These are phyloP conservation scores for Leptinotarsa undecemlineata DNA, from an alignment of 1,140 invertebrate genomes.

Conservation along the genomic window DNA sequence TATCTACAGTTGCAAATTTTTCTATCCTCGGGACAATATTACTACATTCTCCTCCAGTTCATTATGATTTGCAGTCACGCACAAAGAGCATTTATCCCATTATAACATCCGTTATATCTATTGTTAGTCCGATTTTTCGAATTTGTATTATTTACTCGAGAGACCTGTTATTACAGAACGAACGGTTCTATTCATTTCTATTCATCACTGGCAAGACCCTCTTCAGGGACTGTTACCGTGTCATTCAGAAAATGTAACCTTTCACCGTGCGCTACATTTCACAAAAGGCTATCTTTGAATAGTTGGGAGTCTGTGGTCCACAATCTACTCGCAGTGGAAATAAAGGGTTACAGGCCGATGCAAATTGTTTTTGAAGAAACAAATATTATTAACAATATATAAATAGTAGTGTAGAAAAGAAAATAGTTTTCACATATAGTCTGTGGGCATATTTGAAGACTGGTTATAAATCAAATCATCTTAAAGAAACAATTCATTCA, in stretches of 20 bases:
- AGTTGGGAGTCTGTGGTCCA: neutral
- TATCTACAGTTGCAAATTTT: neutral
- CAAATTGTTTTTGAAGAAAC: no score
- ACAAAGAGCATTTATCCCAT: neutral
- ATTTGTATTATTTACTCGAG: slow-evolving; percentile 1
- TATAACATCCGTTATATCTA: slow-evolving; percentile 3
- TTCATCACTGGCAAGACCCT: neutral
- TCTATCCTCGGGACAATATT: neutral
- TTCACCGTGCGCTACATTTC: neutral
- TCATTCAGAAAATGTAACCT: neutral
- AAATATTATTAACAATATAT: no score
- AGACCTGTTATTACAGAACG: neutral
- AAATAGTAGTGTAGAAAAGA: no score
- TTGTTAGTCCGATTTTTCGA: neutral
- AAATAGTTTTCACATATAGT: no score
- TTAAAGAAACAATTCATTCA: no score
- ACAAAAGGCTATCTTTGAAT: neutral
- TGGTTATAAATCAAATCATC: no score
- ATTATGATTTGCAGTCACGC: slow-evolving; percentile 1
- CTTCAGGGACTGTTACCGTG: neutral
- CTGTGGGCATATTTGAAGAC: no score
- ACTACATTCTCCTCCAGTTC: neutral
- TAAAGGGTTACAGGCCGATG: neutral
- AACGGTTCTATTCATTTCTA: slow-evolving; percentile 4
- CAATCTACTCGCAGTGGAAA: neutral